Evolutionary conservation across 2,797 vertebrate species (phyloP).

Genomic region (Scolopax bukidnonensis): DNA sequence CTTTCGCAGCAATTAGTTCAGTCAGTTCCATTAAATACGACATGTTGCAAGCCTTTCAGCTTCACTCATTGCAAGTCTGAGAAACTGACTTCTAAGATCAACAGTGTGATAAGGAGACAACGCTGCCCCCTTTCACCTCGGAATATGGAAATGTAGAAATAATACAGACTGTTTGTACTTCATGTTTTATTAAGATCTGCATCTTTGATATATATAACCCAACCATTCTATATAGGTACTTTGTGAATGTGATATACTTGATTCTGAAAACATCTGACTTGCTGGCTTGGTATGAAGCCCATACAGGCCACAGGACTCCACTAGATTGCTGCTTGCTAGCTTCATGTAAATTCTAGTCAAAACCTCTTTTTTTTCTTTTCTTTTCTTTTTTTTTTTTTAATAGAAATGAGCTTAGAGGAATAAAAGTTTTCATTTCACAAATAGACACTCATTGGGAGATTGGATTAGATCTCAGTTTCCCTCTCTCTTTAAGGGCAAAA

Average conservation of each 20-base stretch:
- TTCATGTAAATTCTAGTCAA: neutral
- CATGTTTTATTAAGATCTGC: neutral
- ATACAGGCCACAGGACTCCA: neutral
- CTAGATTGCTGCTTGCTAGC: neutral
- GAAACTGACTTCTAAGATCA: neutral
- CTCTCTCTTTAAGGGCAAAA: constrained; percentile 22
- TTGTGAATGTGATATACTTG: neutral
- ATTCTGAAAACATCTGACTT: neutral
- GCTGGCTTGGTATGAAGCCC: neutral
- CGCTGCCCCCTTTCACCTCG: neutral
- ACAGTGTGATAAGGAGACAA: neutral
- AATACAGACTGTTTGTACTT: constrained; percentile 4
- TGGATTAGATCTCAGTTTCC: neutral
- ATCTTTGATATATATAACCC: neutral
- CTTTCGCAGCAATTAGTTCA: neutral
- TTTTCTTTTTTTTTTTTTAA: neutral
- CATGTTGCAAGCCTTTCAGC: neutral
- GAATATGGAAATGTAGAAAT: constrained; percentile 2
- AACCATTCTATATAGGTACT: neutral
- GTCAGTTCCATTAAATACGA: neutral
- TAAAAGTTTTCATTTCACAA: constrained; percentile 23
- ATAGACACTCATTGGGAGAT: neutral
- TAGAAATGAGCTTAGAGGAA: neutral
- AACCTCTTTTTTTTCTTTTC: neutral
- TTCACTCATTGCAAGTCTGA: neutral